phyloP scores from a whole-genome alignment of 2,888 invertebrate genomes.

The Dascillus cervinus region DNA sequence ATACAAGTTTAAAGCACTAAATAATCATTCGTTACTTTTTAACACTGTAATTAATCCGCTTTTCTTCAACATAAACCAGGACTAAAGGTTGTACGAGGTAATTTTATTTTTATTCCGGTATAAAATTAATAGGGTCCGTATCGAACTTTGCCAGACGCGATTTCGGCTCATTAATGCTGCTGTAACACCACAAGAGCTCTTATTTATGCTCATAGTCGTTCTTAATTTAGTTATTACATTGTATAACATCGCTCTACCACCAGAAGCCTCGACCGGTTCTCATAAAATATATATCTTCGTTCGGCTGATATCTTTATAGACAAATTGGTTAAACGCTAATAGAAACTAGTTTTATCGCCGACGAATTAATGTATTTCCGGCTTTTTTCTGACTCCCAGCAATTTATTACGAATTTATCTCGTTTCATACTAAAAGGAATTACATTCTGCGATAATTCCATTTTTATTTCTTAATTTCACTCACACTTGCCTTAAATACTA shows the following conservation, averaged over 20 bases:
- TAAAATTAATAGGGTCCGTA: slow-evolving; percentile 30
- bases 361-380: no score
- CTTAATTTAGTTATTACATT: slow-evolving; percentile 28
- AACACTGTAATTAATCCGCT: no score
- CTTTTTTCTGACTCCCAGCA: no score
- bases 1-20: no score
- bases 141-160: slow-evolving; percentile 28
- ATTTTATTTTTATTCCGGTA: slow-evolving; percentile 27
- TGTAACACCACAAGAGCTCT: slow-evolving; percentile 22
- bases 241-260: slow-evolving; percentile 21
- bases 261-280: slow-evolving; percentile 20
- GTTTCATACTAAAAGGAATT: no score
- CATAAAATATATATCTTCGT: slow-evolving; percentile 9
- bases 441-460: no score
- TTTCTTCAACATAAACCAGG: no score
- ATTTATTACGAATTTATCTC: no score
- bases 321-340: slow-evolving; percentile 11
- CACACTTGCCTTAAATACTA: no score
- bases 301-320: slow-evolving; percentile 11
- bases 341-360: slow-evolving; percentile 9
- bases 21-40: no score
- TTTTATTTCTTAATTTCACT: no score
- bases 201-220: slow-evolving; percentile 26
- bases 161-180: slow-evolving; percentile 22
- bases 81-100: slow-evolving; percentile 21